Base-by-base conservation (phyloP, 2,113 vertebrate genomes). In the Capreolus pygargus region DNA sequence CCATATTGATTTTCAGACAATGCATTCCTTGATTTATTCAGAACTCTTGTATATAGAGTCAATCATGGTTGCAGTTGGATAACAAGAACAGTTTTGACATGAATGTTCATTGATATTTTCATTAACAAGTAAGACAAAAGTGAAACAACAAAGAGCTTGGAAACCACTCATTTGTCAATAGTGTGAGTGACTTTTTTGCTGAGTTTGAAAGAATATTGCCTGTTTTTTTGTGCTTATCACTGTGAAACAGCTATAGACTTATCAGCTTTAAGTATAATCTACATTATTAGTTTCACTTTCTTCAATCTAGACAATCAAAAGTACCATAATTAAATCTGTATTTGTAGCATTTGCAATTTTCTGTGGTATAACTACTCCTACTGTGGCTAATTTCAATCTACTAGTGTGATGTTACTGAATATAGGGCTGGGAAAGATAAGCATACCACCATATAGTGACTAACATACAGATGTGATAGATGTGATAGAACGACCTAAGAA, bases 71-170 rank as follows among this genome's bases (percentile, higher is more conserved):
- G 4, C 33, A 17, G 1, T 6, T 58, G 45, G 39, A 21, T 76
- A 58, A 67, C n/a, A 39, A 91, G 47, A 58, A 9, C 23, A 45
- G 16, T 81, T 90, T 94, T 76, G 81, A 82, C 15, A 50, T n/a
- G 30, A 93, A 95, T 57, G 6, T 23, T 55, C n/a, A 19, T 33
- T 79, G 43, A 78, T 78, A 50, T 25, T 96, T 96, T 91, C 47
- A 30, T 94, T 55, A 92, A 81, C 16, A 90, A 95, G 17, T 67
- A 15, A 74, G 33, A 88, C 33, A 54, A 78, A 97, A 96, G 85
- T 87, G 52, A 76, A 94, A 54, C 36, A 64, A 61, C 67, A 79
- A 92, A 88, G 58, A 88, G 50, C 6, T 93, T 90, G 81, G 85
- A 82, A 97, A 61, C 14, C 23, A 21, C 33, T 84, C 21, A 70